Percentiles rank a stretch among this genome's conserved stretches.
Conservation (phyloP, 2,113 vertebrate species). For the Phaetusa simplex region DNA sequence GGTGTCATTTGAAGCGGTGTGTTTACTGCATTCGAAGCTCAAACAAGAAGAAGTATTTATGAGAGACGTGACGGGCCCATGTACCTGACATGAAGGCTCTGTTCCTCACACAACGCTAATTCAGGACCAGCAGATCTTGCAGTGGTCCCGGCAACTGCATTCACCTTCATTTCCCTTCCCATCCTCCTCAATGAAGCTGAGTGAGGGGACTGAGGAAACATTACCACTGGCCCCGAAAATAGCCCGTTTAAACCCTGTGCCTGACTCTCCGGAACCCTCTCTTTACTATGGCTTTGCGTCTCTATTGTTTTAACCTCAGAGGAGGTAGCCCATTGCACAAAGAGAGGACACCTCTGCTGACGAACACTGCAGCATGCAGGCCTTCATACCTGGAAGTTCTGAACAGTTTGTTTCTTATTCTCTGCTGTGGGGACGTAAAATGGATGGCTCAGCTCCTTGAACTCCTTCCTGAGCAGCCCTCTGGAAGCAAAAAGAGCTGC, state of each 20-base stretch:
- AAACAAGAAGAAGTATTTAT: not conserved
- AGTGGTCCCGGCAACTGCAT: not conserved
- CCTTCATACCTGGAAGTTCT: not conserved
- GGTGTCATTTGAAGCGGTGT: not conserved
- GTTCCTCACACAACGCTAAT: not conserved
- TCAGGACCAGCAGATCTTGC: not conserved
- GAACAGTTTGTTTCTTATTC: not conserved
- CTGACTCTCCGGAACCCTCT: not conserved
- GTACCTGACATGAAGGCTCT: fast-evolving
- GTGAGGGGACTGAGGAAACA: not conserved
- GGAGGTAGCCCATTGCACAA: not conserved
- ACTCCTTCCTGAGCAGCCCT: not conserved
- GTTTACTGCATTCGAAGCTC: not conserved
- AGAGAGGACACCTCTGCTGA: not conserved
- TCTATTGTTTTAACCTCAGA: not conserved
- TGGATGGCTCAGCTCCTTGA: not conserved
- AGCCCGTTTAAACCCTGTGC: not conserved
- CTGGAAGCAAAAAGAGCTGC: not conserved
- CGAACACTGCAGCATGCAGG: not conserved
- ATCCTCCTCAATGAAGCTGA: not conserved
- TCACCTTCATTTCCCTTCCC: not conserved
- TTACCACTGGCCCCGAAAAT: fast-evolving
- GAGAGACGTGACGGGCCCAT: not conserved
- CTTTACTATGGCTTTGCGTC: not conserved
- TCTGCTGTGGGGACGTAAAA: not conserved